Evolutionary conservation across 2,797 vertebrate species (phyloP), one percentile per base, ranked within the genome.

Genomic region (Gadopsis marmoratus): DNA sequence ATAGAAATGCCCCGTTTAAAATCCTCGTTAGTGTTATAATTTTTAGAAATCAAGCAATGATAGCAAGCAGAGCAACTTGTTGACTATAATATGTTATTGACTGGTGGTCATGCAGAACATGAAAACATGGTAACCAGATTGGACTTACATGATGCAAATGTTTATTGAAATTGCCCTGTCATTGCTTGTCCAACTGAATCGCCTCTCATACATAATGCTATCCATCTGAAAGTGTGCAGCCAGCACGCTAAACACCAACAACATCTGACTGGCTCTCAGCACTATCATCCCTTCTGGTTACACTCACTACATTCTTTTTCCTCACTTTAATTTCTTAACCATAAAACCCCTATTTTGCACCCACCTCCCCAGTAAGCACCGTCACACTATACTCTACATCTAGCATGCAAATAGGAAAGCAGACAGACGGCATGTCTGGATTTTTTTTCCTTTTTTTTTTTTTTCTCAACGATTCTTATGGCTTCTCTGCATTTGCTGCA

Each of bases 391-490:
- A 81, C 90, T 81, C 79, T 79, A 78, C 72, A 84, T 89, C 67
- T 86, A 84, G 76, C 89, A 88, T 75, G 63, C 83, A 90, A 90
- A 93, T 85, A 74, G 83, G 71, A 89, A 91, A 91, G 84, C 90
- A 92, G 83, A 91, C 90, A 91, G 88, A 88, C 80, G 21, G 74
- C 76, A 63, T 84, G 86, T 94, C 91, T 94, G 89, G 86, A 35
- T 81, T 81, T 86, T 65, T 53, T 17, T 10, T 5, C 4, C 71
- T 45, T 76, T 54, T 74, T 45, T 76, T 54, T 71, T 59, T 68
- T 72, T 66, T 70, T 84, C 84, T 85, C 77, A 79, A 88, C 26
- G 68, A 82, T 84, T 87, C 86, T 78, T 88, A 83, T 71, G 76
- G 76, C 84, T 87, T 90, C 75, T 74, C 81, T 85, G 81, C 79